A percentile compares a stretch with the other conserved stretches of the same genome.
These are phyloP conservation scores for Drosophila nebulosa DNA, from an alignment of 1,140 invertebrate genomes.

Conservation along the genomic window DNA sequence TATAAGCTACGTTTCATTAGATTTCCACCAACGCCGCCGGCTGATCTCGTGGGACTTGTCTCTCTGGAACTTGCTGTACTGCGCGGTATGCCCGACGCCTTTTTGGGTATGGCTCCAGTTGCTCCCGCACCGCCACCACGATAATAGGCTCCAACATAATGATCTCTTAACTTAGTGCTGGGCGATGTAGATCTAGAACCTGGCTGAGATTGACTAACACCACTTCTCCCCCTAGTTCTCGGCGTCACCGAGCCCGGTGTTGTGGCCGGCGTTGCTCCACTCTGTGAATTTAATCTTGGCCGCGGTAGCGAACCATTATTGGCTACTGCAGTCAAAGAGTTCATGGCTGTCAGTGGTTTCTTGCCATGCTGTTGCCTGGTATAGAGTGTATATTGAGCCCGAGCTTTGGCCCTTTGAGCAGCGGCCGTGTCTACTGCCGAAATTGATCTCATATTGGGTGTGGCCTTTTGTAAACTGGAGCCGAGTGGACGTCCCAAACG, in stretches of 20 bases:
- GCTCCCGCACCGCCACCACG: slow-evolving; percentile 41
- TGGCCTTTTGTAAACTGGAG: slow-evolving; percentile 57
- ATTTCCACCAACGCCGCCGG: slow-evolving; percentile 11
- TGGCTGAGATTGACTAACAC: slow-evolving; percentile 93
- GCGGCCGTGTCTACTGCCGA: slow-evolving; percentile 96
- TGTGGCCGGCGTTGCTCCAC: slow-evolving; percentile 70
- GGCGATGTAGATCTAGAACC: slow-evolving; percentile 92
- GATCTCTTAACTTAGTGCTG: slow-evolving; percentile 87
- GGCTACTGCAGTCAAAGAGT: slow-evolving; percentile 82
- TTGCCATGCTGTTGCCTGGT: slow-evolving; percentile 85
- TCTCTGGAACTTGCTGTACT: slow-evolving; percentile 86
- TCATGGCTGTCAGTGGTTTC: slow-evolving; percentile 78
- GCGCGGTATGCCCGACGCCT: slow-evolving; percentile 87
- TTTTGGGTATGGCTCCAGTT: slow-evolving; percentile 80
- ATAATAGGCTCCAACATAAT: slow-evolving; percentile 82
- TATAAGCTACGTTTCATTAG: slow-evolving; percentile 77
- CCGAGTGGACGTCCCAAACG: slow-evolving; percentile 61
- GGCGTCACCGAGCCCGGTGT: slow-evolving; percentile 82
- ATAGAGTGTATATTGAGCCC: slow-evolving; percentile 90
- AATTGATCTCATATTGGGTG: slow-evolving; percentile 87
- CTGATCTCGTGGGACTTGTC: slow-evolving; percentile 83
- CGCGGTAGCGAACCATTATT: slow-evolving; percentile 81
- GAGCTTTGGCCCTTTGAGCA: slow-evolving; percentile 90
- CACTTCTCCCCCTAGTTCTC: slow-evolving; percentile 83
- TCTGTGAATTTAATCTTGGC: slow-evolving; percentile 50